A percentile compares a stretch with the other conserved stretches of the same genome.
Evolutionary conservation across 2,113 vertebrate genomes (phyloP).

Genomic region (Myrmecobius fasciatus): DNA sequence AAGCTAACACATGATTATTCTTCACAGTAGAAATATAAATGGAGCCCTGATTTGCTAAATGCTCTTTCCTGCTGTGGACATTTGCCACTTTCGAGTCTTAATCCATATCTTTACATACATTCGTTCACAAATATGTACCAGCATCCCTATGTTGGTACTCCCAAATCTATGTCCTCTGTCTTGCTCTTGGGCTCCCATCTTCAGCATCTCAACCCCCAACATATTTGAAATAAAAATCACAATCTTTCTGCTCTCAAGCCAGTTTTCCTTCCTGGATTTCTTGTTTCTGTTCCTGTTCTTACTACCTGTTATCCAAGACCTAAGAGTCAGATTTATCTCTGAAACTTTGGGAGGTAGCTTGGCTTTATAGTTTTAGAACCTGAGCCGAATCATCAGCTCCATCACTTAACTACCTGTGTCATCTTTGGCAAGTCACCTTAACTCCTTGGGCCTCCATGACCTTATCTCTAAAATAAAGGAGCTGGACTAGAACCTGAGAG

Average conservation of each 20-base stretch:
- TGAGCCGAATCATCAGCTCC: neutral
- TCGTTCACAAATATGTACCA: neutral
- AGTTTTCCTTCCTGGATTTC: neutral
- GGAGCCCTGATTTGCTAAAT: neutral
- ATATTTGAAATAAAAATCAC: neutral
- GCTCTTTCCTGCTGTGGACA: neutral
- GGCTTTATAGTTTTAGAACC: neutral
- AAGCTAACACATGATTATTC: slow-evolving; percentile 4
- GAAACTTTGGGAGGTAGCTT: neutral
- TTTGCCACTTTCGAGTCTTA: neutral
- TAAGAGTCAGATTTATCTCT: neutral
- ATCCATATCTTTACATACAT: neutral
- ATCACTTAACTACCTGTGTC: neutral
- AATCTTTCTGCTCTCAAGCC: neutral
- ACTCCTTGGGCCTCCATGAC: neutral
- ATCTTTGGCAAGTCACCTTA: neutral
- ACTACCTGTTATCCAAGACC: neutral
- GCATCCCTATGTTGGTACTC: neutral
- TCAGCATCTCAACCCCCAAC: neutral
- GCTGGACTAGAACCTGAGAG: neutral
- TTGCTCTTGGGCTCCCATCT: neutral
- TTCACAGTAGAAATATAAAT: neutral
- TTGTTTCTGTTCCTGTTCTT: neutral
- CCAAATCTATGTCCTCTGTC: neutral
- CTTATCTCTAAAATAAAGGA: neutral